Evolutionary conservation across 2,797 vertebrate genomes (phyloP), one percentile per base, ranked within the genome.

Genomic region (Nyctibius grandis): DNA sequence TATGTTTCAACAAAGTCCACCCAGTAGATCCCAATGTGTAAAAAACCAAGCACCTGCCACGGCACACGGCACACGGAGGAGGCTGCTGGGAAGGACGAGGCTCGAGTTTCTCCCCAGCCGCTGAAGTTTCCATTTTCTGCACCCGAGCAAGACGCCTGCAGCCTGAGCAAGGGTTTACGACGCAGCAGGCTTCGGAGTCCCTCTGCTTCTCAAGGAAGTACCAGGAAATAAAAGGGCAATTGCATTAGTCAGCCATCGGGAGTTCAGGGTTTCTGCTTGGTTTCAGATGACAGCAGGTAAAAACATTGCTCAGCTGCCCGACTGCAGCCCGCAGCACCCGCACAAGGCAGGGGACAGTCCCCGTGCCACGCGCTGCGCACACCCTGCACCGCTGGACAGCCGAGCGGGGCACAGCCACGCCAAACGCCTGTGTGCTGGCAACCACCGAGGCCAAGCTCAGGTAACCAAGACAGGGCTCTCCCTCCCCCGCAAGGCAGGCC

Each of bases 191-290:
- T 95, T 59, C 5, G 3, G 86, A 95, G 72, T 85, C 64, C 72
- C 89, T 79, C 79, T 45, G 65, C 80, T 92, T 91, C 94, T 88
- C 81, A 80, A 82, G 91, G 93, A 91, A 96, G 86, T 74, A 79
- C 56, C 68, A 87, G 72, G 80, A 90, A 96, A 95, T 89, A 95
- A 95, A 94, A 95, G 90, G 84, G 72, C 91, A 95, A 93, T 91
- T 95, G 90, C 94, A 96, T 95, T 95, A 96, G 92, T 86, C 89
- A 95, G 90, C 67, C 85, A 84, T 56, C 45, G 65, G 77, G 78
- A 92, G 90, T 59, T 82, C 80, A 77, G 83, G 44, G 88, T 79
- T 93, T 95, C 91, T 95, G 93, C 91, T 91, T 88, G 77, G 93
- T 68, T 93, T 95, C 96, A 80, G 76, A 31, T 88, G 75, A 85